Conservation (phyloP, 2,888 invertebrate species). For the Athalia cordata region DNA sequence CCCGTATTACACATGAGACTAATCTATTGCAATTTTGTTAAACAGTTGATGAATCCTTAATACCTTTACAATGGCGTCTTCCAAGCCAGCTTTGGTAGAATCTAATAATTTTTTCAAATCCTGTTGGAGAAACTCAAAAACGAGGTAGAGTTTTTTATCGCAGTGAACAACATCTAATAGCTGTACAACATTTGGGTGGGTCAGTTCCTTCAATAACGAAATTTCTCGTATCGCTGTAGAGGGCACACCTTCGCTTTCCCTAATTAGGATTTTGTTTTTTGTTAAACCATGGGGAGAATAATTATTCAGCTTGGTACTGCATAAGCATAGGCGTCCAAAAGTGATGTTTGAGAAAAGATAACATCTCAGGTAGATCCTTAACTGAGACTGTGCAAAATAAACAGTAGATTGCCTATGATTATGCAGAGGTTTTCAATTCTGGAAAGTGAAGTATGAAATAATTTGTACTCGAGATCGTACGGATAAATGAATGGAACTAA, state of each 20-base stretch:
- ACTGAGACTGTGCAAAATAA: no score
- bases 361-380: no score
- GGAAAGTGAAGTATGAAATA: no score
- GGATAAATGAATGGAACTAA: no score
- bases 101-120: constrained; percentile 95
- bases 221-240: constrained; percentile 98
- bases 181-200: constrained; percentile 93
- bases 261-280: constrained; percentile 66
- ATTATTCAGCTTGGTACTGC: constrained; percentile 33
- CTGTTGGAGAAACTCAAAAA: constrained; percentile 95
- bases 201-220: constrained; percentile 90
- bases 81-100: constrained; percentile 78
- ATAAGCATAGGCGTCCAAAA: neutral
- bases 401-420: no score
- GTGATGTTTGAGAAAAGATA: neutral
- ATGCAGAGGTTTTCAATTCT: no score
- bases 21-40: constrained; percentile 4
- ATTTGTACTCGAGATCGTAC: no score
- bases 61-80: constrained; percentile 82
- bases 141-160: constrained; percentile 90
- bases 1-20: constrained; percentile 43
- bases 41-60: neutral
- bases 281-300: no score
- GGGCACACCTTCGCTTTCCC: constrained; percentile 97
- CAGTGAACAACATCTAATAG: constrained; percentile 92